Evolutionary conservation across 2,113 vertebrate genomes (phyloP).

Genomic region (Pluvianellus socialis): DNA sequence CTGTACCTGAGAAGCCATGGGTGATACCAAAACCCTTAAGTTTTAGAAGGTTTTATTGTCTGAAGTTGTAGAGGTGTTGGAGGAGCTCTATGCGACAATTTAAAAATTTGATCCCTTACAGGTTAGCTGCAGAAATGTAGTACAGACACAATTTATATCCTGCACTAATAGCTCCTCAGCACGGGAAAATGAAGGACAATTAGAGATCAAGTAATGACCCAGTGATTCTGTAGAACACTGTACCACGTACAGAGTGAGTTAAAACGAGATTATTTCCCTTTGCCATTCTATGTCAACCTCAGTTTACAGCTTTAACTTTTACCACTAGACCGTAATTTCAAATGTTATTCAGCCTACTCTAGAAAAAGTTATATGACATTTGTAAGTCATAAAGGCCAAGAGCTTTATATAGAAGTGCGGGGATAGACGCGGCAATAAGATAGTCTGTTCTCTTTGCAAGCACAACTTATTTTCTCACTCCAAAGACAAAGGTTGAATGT

Average conservation of each 20-base stretch:
- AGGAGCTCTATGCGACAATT: not conserved
- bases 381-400: not conserved
- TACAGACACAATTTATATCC: not conserved
- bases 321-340: not conserved
- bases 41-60: not conserved
- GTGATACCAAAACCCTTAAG: not conserved
- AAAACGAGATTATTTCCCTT: constrained; percentile 25
- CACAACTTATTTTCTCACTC: not conserved
- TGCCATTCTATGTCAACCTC: not conserved
- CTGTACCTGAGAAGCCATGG: not conserved
- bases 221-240: not conserved
- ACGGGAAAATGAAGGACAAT: constrained; percentile 8
- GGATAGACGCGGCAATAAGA: not conserved
- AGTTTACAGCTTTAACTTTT: constrained; percentile 23
- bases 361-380: not conserved
- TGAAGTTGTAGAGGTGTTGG: not conserved
- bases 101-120: not conserved
- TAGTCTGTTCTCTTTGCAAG: not conserved
- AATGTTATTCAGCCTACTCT: not conserved
- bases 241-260: not conserved
- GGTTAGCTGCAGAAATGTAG: not conserved
- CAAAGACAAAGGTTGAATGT: not conserved
- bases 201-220: constrained; percentile 26
- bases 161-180: not conserved
- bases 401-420: not conserved